These are phyloP conservation scores for Tachuris rubrigastra DNA, from an alignment of 2,113 vertebrate species.

Conservation along the genomic window DNA sequence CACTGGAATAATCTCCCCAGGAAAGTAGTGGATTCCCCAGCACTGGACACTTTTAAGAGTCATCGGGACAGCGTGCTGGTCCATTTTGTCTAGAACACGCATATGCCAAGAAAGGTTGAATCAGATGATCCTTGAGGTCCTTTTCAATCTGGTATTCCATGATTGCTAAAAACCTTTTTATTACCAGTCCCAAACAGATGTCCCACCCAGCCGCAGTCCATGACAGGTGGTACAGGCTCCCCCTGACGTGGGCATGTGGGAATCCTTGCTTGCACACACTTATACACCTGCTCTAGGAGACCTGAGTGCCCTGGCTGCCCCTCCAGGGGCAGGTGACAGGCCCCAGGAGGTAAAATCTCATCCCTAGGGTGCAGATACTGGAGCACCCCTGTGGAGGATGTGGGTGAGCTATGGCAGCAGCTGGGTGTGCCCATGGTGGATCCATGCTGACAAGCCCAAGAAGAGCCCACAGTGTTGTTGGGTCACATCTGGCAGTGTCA, in stretches of 20 bases:
- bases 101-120: not conserved
- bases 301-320: not conserved
- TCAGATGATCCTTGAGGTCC: not conserved
- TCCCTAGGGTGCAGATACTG: too few species aligned
- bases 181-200: not conserved
- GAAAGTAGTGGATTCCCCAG: not conserved
- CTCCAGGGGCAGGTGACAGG: not conserved
- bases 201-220: accelerated
- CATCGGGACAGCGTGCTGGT: not conserved
- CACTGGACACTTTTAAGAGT: not conserved
- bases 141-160: not conserved
- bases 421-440: accelerated
- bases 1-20: accelerated
- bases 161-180: not conserved
- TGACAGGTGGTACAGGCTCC: accelerated
- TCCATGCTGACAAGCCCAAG: not conserved
- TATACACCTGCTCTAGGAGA: not conserved
- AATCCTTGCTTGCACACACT: not conserved
- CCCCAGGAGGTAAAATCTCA: accelerated
- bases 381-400: too few species aligned
- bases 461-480: not conserved
- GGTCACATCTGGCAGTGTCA: not conserved
- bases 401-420: not conserved
- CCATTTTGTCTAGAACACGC: not conserved
- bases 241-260: accelerated